A percentile compares a stretch with the other conserved stretches of the same genome.
Evolutionary conservation across 2,113 vertebrate species (phyloP).

Genomic region (Caretta caretta): DNA sequence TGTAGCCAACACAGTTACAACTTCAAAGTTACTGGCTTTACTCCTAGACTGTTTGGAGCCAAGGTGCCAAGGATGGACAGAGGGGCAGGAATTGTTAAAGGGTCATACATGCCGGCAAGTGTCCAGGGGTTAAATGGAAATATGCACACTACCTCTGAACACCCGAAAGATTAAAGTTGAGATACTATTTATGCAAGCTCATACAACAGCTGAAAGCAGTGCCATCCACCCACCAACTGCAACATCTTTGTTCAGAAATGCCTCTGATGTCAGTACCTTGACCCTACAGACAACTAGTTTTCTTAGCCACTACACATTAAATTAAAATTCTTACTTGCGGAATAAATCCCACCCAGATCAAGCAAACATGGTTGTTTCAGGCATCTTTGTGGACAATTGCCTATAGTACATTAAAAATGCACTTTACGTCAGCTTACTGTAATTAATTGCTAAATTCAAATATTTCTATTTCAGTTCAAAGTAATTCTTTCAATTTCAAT

Average conservation of each 20-base stretch:
- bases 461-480: neutral
- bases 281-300: slow-evolving; percentile 82
- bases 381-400: slow-evolving; percentile 8
- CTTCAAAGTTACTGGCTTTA: slow-evolving; percentile 58
- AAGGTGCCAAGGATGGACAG: slow-evolving; percentile 78
- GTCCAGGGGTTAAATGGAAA: slow-evolving; percentile 83
- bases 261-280: slow-evolving; percentile 87
- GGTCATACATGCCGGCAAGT: slow-evolving; percentile 77
- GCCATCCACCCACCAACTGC: slow-evolving; percentile 85
- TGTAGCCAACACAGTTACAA: slow-evolving; percentile 20
- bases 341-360: slow-evolving; percentile 50
- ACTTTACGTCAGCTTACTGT: neutral
- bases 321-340: slow-evolving; percentile 74
- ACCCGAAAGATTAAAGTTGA: slow-evolving; percentile 86
- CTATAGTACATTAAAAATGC: neutral
- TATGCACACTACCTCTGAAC: slow-evolving; percentile 85
- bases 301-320: slow-evolving; percentile 77
- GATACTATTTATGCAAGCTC: slow-evolving; percentile 88
- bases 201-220: slow-evolving; percentile 84
- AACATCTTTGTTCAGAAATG: slow-evolving; percentile 86
- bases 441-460: neutral
- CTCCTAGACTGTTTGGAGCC: slow-evolving; percentile 74
- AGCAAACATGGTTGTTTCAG: neutral
- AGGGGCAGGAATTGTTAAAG: slow-evolving; percentile 77
- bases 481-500: neutral